Evolutionary conservation across 2,113 vertebrate species (phyloP).

Genomic region (Nasalis larvatus): DNA sequence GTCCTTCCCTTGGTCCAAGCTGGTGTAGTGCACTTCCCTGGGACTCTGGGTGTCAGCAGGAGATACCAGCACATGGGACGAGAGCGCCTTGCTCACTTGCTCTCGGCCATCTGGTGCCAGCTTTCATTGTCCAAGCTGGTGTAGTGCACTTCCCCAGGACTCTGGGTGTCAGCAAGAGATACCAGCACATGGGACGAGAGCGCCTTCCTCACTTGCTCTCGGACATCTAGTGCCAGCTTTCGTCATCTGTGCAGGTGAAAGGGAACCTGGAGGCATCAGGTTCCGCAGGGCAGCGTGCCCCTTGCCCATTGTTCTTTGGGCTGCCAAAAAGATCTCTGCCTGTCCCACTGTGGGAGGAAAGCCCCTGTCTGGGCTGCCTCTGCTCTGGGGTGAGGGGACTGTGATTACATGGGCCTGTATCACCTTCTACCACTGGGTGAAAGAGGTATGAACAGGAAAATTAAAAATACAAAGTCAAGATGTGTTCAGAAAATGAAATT

Average conservation of each 20-base stretch:
- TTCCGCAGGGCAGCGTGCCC: not conserved
- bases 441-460: not conserved
- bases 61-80: not conserved
- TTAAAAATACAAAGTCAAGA: not conserved
- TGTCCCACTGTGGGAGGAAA: not conserved
- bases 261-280: not conserved
- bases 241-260: not conserved
- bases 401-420: not conserved
- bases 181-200: not conserved
- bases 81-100: not conserved
- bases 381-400: no score
- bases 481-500: not conserved
- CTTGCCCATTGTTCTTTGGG: not conserved
- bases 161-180: not conserved
- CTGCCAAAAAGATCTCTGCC: not conserved
- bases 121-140: not conserved
- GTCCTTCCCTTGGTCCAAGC: not conserved
- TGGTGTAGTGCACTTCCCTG: not conserved
- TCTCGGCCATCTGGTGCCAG: no score
- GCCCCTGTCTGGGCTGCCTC: not conserved
- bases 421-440: not conserved
- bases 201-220: not conserved
- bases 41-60: not conserved
- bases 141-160: not conserved
- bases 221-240: not conserved